Evolutionary conservation across 2,113 vertebrate species (phyloP), one percentile per base, ranked within the genome.

Genomic region (Jaculus jaculus): DNA sequence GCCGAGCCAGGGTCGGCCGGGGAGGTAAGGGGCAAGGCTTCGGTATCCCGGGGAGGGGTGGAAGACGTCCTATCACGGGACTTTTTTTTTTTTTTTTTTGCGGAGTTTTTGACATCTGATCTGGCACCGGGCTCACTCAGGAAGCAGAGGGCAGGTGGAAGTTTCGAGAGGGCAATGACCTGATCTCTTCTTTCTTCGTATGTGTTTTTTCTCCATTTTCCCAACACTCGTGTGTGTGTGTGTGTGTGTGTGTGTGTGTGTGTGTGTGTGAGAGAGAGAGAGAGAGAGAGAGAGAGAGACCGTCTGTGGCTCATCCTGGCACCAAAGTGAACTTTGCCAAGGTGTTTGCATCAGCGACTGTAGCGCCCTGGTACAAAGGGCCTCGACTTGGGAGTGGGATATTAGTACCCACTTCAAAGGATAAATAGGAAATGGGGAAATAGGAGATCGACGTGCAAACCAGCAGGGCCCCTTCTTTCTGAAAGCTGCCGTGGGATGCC

Each of bases 21-120:
- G 42, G 88, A 69, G 63, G 24, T 26, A 10, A 28, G 12, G 74
- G 66, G 77, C 42, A 34, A 72, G 84, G 82, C 73, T 87, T 42
- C 72, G 80, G 75, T 66, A 65, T 96, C 61, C 47, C 1, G 30
- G 84, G 89, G 68, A 84, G 87, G 82, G 94, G 87, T 93, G 94
- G 72, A 92, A 96, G 89, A 37, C 92, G 47, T 94, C 81, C 91
- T 71, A 84, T 92, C 91, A 60, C 81, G 91, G 84, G 94, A 97
- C 96, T 96, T 96, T 92, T 69, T 66, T 87, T 72, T 89, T 89
- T 68, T 51, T 73, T 87, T 68, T 66, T 84, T 94, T 80, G 92
- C 92, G 73, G 95, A 97, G 96, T 97, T 96, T 95, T 96, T 96
- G 97, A 91, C 96, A 94, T 96, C 96, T 94, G 94, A 96, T 95